A percentile compares a stretch with the other conserved stretches of the same genome.
These are phyloP conservation scores for Diarsia brunnea DNA, from an alignment of 2,888 invertebrate species.

Conservation along the genomic window DNA sequence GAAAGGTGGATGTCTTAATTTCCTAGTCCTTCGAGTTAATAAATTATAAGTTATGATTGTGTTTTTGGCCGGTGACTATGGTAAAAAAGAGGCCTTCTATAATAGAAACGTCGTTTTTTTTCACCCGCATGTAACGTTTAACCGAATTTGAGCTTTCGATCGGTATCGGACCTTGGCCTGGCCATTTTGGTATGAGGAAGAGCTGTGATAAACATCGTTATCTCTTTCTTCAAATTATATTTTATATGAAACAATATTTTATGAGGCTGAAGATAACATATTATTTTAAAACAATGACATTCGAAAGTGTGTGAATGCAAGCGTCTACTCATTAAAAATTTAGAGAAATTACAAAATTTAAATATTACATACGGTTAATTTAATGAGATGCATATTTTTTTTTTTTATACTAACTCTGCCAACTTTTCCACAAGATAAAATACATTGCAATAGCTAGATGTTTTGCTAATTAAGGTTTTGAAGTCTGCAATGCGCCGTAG, in stretches of 20 bases:
- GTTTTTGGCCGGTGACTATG: conserved; percentile 77
- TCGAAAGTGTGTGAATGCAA: conserved; percentile 67
- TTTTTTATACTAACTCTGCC: conserved; percentile 24
- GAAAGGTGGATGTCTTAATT: conserved; percentile 88
- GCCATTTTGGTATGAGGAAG: conserved; percentile 73
- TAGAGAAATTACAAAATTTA: conserved; percentile 46
- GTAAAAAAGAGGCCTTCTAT: conserved; percentile 85
- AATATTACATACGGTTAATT: conserved; percentile 43
- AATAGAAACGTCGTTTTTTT: conserved; percentile 89
- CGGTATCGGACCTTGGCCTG: conserved; percentile 75
- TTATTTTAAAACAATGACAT: conserved; percentile 62
- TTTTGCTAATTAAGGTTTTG: conserved; percentile 41
- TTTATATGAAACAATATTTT: conserved; percentile 57
- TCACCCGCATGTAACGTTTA: conserved; percentile 84
- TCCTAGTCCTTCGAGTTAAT: conserved; percentile 82
- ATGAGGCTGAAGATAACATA: conserved; percentile 40
- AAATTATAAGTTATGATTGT: conserved; percentile 90
- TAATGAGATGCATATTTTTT: conserved; percentile 40
- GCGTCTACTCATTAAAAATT: conserved; percentile 46
- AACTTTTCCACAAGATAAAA: conserved; percentile 22
- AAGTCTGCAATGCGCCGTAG: conserved; percentile 36
- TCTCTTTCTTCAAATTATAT: conserved; percentile 78
- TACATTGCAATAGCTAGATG: conserved; percentile 13
- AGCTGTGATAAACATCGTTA: conserved; percentile 72
- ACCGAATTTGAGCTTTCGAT: conserved; percentile 80